Evolutionary conservation across 1,140 invertebrate genomes (phyloP), one percentile per base, ranked within the genome.

Genomic region (Apocrypta bakeri): DNA sequence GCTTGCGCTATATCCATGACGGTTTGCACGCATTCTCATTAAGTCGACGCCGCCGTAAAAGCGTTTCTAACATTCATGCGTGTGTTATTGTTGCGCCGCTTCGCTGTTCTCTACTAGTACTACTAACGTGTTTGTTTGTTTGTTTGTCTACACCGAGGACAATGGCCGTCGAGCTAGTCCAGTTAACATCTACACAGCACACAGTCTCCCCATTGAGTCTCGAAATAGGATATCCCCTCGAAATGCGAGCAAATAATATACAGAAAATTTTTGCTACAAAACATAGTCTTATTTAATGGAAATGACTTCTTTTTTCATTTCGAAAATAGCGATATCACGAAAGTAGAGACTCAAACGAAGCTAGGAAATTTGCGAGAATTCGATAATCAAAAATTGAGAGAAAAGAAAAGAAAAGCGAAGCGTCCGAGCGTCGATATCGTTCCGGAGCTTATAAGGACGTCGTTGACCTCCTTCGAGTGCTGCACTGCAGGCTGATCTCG

Each of bases 391-490:
- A 12, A 42, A 42, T 42, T 12, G 40, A 4, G 40, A 42, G 40
- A 7, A 7, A 42, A 42, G 40, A 42, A 7, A 14, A 12, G 11
- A 42, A 42, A 42, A 12, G 25, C 66, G 33, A 37, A 75, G 21
- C 29, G 27, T 75, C 24, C 48, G n/a, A 66, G 29, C 29, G 25
- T 17, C 61, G 83, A 85, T 85, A 87, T 86, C n/a, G n/a, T n/a
- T n/a, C 84, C 84, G 89, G 88, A 90, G 87, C 88, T 87, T 90
- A 88, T 7, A 88, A 90, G 89, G 86, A 89, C 87, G 85, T 91
- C 86, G 88, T 90, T 90, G 90, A 91, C 89, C 90, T 89, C 87
- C 77, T 89, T 90, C 85, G 79, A 83, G 68, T 79, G 80, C 56
- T 31, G 82, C 83, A 83, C 61, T 56, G 29, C 29, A 64, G 73